phyloP scores from a whole-genome alignment of 2,797 vertebrate genomes.

The Bradypus variegatus region DNA sequence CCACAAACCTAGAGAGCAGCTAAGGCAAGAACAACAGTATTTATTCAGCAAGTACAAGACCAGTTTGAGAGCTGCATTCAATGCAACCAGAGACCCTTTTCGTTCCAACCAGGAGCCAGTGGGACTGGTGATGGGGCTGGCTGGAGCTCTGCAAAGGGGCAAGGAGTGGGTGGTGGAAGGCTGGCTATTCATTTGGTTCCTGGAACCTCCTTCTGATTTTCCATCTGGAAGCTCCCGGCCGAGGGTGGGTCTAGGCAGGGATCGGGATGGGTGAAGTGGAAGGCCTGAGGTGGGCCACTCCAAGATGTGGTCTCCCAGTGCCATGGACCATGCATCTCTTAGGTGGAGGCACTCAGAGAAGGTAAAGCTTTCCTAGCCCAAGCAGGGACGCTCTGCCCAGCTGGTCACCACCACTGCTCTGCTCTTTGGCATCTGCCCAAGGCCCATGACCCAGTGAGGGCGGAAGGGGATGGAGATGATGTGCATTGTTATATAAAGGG shows the following conservation, averaged over 20 bases:
- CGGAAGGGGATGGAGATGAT: background rate
- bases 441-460: constrained; percentile 10
- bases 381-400: constrained; percentile 21
- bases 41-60: constrained; percentile 70
- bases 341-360: constrained; percentile 40
- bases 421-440: constrained; percentile 61
- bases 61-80: constrained; percentile 67
- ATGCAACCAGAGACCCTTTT: constrained; percentile 59
- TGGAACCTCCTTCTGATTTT: constrained; percentile 34
- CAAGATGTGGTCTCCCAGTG: background rate
- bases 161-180: background rate
- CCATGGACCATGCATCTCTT: background rate
- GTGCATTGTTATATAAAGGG: background rate
- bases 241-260: background rate
- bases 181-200: constrained; percentile 1
- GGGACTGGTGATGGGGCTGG: background rate
- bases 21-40: constrained; percentile 70
- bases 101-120: constrained; percentile 9
- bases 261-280: background rate
- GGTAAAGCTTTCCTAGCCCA: constrained; percentile 51
- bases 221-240: constrained; percentile 47
- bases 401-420: background rate
- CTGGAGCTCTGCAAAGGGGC: constrained; percentile 20
- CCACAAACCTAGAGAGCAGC: constrained; percentile 70
- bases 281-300: background rate